Percentiles rank a stretch among this genome's conserved stretches.
These are phyloP conservation scores for Actias luna DNA, from an alignment of 2,888 invertebrate genomes.

Conservation along the genomic window DNA sequence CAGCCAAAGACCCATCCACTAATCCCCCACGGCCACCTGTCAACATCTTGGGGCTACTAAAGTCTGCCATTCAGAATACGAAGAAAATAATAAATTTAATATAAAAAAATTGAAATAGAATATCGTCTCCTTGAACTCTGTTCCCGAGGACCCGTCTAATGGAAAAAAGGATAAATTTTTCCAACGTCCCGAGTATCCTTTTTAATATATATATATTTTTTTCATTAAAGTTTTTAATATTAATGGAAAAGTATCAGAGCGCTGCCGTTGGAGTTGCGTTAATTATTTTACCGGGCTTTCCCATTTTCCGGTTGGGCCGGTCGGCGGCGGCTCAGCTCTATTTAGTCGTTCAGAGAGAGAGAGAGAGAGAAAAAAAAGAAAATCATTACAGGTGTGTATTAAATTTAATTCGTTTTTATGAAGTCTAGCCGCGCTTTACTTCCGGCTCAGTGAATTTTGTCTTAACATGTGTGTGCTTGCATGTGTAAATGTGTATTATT, in stretches of 20 bases:
- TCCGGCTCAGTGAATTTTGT: conserved; percentile 44
- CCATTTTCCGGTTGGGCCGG: conserved; percentile 53
- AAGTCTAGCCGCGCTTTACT: conserved; percentile 53
- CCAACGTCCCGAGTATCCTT: conserved; percentile 53
- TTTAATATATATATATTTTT: conserved; percentile 71
- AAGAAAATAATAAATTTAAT: neutral
- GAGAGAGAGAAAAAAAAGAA: conserved; percentile 33
- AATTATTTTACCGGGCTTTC: conserved; percentile 70
- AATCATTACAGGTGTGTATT: conserved; percentile 49
- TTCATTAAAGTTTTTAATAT: conserved; percentile 82
- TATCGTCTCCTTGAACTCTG: conserved; percentile 39
- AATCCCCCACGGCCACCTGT: too few relatives aligned
- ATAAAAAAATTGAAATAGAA: neutral
- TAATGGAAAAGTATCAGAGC: conserved; percentile 69
- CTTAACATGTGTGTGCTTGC: neutral
- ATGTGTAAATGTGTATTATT: neutral
- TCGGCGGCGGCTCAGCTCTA: conserved; percentile 22
- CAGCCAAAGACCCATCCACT: too few relatives aligned
- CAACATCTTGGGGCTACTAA: too few relatives aligned
- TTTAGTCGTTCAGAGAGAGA: conserved; percentile 20
- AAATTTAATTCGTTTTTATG: conserved; percentile 63
- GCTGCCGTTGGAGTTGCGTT: conserved; percentile 46
- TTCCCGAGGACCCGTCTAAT: conserved; percentile 62
- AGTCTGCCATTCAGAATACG: too few relatives aligned
- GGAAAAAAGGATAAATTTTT: conserved; percentile 78